phyloP scores from a whole-genome alignment of 2,797 vertebrate species.

The Micromesistius poutassou region DNA sequence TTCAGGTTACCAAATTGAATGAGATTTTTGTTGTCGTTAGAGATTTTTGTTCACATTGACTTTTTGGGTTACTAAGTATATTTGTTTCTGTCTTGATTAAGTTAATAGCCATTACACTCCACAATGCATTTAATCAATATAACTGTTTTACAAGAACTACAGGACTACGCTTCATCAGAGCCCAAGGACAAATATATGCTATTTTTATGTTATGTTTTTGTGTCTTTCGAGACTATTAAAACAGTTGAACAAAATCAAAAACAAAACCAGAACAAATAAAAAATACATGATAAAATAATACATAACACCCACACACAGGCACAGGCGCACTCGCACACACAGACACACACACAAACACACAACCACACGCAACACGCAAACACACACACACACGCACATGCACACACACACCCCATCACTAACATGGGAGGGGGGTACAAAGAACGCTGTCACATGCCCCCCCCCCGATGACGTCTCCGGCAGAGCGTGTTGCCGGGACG shows the following conservation, averaged over 20 bases:
- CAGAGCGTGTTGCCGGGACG: not conserved
- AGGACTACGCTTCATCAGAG: not conserved
- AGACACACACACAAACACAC: too few relatives aligned
- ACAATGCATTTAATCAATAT: not conserved
- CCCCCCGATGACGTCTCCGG: too few relatives aligned
- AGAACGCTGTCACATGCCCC: too few relatives aligned
- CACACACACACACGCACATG: too few relatives aligned
- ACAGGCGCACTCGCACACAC: too few relatives aligned
- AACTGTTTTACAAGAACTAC: not conserved
- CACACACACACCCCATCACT: not conserved
- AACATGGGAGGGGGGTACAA: not conserved
- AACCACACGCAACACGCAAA: too few relatives aligned
- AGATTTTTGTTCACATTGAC: slow-evolving; percentile 34
- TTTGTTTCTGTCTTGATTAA: not conserved
- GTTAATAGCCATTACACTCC: not conserved
- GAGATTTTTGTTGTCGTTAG: slow-evolving; percentile 17
- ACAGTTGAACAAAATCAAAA: not conserved
- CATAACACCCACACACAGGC: too few relatives aligned
- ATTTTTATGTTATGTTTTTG: not conserved
- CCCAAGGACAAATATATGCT: slow-evolving; percentile 1
- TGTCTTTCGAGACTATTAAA: not conserved
- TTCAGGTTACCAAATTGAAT: slow-evolving; percentile 71
- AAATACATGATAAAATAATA: too few relatives aligned
- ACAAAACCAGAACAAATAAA: not conserved
- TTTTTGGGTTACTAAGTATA: not conserved